Conservation (phyloP, 2,113 vertebrate genomes). For the Laticauda laticaudata region DNA sequence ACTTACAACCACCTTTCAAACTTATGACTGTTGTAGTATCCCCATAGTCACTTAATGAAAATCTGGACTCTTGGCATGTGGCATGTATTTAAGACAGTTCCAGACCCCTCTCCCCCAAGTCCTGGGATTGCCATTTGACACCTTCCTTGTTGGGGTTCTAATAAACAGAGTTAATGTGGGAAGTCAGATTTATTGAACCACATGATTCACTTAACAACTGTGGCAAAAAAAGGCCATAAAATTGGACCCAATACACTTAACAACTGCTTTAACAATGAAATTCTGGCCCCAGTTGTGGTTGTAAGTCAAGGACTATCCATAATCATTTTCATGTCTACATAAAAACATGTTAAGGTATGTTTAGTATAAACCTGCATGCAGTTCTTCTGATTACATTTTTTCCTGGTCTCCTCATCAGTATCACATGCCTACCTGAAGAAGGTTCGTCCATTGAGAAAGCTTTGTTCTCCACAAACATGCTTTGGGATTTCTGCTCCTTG, state of each 20-base stretch:
- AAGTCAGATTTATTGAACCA: background rate
- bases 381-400: background rate
- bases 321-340: background rate
- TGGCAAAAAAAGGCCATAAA: background rate
- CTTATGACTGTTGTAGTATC: background rate
- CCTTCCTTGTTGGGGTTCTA: background rate
- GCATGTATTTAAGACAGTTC: background rate
- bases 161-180: background rate
- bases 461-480: constrained; percentile 92
- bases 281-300: background rate
- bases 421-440: constrained; percentile 70
- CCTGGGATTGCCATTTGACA: background rate
- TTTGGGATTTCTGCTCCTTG: constrained; percentile 84
- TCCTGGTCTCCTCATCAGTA: background rate
- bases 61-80: background rate
- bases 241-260: background rate
- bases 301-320: background rate
- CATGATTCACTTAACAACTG: background rate
- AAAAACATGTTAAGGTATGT: background rate
- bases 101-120: background rate
- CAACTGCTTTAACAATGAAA: background rate
- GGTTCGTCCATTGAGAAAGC: constrained; percentile 94
- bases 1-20: background rate
- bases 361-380: background rate
- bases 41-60: background rate